Conservation (phyloP, 2,113 vertebrate genomes). For the Xiphias gladius region DNA sequence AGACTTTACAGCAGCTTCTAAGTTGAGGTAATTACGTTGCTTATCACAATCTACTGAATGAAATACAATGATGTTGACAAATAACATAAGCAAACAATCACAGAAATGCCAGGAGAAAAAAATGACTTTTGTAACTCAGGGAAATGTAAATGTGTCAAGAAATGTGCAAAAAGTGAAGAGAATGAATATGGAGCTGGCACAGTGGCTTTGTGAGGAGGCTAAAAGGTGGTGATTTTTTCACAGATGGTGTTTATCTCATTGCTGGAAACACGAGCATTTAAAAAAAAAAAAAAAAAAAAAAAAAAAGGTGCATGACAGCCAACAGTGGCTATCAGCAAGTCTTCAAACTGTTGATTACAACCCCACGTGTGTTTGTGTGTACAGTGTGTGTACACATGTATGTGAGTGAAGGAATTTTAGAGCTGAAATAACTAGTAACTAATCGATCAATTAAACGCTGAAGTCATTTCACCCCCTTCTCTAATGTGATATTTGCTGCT, state of each 20-base stretch:
- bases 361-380: not conserved
- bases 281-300: no score
- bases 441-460: not conserved
- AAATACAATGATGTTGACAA: not conserved
- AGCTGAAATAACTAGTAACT: not conserved
- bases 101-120: not conserved
- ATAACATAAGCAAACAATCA: not conserved
- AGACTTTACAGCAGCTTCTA: not conserved
- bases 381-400: no score
- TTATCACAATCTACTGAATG: not conserved
- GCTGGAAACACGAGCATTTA: not conserved
- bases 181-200: not conserved
- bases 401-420: not conserved
- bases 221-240: not conserved
- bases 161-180: not conserved
- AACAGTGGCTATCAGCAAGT: not conserved
- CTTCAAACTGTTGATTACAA: not conserved
- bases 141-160: not conserved
- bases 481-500: not conserved
- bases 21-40: not conserved
- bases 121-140: not conserved
- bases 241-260: not conserved
- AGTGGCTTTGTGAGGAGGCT: not conserved
- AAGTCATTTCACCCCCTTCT: no score
- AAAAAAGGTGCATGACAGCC: not conserved